Evolutionary conservation across 2,113 vertebrate genomes (phyloP), one percentile per base, ranked within the genome.

Genomic region (Scatophagus argus): DNA sequence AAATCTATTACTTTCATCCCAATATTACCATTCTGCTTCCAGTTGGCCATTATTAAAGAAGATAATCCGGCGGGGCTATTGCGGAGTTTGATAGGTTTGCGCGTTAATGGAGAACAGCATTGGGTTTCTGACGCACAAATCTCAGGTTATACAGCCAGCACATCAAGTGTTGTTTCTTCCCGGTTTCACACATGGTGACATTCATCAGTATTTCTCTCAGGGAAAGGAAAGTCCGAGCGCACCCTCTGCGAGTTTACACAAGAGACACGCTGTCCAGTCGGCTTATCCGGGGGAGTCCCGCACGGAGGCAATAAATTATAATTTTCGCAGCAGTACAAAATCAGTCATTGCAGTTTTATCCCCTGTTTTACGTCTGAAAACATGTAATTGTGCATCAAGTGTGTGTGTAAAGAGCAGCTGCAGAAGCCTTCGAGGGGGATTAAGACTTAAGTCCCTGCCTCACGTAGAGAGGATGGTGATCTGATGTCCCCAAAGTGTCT

Each of bases 1-100:
- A 92, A 91, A 89, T 87, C 76, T 87, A 61, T 72, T 51, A 78
- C 89, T 93, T 93, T 90, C 71, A 91, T 89, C 90, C 87, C 64
- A 39, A 83, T 80, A 81, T 85, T 27, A 67, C 47, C 49, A 49
- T 21, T 51, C 71, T 78, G 62, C 73, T 41, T 29, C 73, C 65
- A 76, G 83, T 23, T 39, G 76, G 10, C 78, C 74, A 32, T 84
- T 85, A 88, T 90, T 89, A 84, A 78, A 75, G 74, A 23, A 39
- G 71, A 86, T 86, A 68, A 88, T 83, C 85, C 74, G 59, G 29
- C 52, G 32, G 79, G 55, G 38, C 68, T 61, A 32, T n/a, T 38
- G 43, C 1, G 72, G 62, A 74, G 0, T 86, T 61, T 63, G 62
- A 71, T 31, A 63, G 67, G 61, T 54, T 52, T 60, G 59, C 25